Percentiles rank a stretch among this genome's conserved stretches.
Conservation (phyloP, 1,140 invertebrate genomes). For the Tribolium castaneum region DNA sequence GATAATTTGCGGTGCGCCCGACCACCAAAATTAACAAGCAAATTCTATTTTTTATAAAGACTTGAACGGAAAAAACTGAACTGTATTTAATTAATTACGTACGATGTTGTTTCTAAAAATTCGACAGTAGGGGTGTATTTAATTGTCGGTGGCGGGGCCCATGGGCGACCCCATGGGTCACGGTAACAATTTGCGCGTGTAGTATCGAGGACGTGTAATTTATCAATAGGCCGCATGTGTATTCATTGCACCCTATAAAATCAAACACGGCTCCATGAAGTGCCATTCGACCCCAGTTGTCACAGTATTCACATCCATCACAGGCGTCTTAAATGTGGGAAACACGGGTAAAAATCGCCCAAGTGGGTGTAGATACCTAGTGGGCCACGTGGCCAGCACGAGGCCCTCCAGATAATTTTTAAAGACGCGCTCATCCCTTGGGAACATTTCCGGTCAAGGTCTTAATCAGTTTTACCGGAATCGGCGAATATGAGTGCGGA, state of each 20-base stretch:
- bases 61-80: too few relatives aligned
- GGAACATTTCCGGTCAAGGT: constrained; percentile 11
- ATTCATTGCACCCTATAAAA: constrained; percentile 39
- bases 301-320: constrained; percentile 34
- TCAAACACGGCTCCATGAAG: constrained; percentile 29
- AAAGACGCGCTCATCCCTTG: background rate
- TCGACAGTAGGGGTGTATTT: background rate
- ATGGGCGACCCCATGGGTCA: background rate
- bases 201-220: constrained; percentile 16
- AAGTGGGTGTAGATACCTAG: constrained; percentile 38
- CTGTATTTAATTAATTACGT: too few relatives aligned
- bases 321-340: constrained; percentile 34
- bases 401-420: constrained; percentile 1
- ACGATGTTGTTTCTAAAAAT: too few relatives aligned
- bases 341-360: constrained; percentile 19
- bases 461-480: constrained; percentile 18
- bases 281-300: constrained; percentile 25
- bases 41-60: background rate
- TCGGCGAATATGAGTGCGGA: constrained; percentile 7
- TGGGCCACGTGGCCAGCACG: constrained; percentile 12
- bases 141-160: background rate
- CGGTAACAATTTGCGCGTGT: constrained; percentile 16
- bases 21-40: background rate
- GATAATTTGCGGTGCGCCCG: background rate
- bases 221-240: constrained; percentile 1